Percentiles rank a stretch among this genome's conserved stretches.
Evolutionary conservation across 2,113 vertebrate genomes (phyloP).

Genomic region (Hippoglossus stenolepis): DNA sequence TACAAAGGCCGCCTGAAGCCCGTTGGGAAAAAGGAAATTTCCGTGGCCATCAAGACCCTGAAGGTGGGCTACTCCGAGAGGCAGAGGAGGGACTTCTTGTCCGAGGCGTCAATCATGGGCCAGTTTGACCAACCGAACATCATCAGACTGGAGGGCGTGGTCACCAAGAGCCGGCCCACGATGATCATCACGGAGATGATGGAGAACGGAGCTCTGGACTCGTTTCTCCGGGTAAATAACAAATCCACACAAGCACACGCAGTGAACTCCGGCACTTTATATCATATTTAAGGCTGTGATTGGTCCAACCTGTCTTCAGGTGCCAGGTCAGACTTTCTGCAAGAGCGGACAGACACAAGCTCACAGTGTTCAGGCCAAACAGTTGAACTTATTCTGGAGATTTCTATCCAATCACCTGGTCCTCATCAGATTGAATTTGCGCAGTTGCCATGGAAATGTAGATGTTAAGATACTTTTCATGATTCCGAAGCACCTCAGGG

Average conservation of each 20-base stretch:
- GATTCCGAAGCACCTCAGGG: neutral
- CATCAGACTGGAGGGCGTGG: slow-evolving; percentile 85
- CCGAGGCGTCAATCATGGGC: slow-evolving; percentile 96
- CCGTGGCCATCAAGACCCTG: slow-evolving; percentile 93
- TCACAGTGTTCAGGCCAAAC: neutral
- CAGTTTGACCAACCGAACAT: slow-evolving; percentile 97
- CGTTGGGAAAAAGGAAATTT: slow-evolving; percentile 92
- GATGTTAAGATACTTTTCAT: neutral
- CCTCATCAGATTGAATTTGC: neutral
- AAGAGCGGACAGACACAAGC: neutral
- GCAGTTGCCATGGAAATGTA: neutral
- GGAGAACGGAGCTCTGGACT: slow-evolving; percentile 97
- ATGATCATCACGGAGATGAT: slow-evolving; percentile 99
- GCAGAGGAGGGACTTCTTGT: slow-evolving; percentile 93
- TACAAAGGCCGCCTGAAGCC: slow-evolving; percentile 94
- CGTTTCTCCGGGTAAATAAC: slow-evolving; percentile 90
- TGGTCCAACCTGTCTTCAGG: no score
- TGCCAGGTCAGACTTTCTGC: neutral
- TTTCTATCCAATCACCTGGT: neutral
- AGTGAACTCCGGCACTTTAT: neutral
- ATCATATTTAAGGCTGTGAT: neutral
- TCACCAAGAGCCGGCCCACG: slow-evolving; percentile 87
- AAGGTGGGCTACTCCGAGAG: slow-evolving; percentile 94
- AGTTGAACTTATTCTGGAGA: neutral
- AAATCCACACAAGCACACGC: neutral